Base-by-base conservation (phyloP, 2,797 vertebrate genomes). In the Perodicticus potto region DNA sequence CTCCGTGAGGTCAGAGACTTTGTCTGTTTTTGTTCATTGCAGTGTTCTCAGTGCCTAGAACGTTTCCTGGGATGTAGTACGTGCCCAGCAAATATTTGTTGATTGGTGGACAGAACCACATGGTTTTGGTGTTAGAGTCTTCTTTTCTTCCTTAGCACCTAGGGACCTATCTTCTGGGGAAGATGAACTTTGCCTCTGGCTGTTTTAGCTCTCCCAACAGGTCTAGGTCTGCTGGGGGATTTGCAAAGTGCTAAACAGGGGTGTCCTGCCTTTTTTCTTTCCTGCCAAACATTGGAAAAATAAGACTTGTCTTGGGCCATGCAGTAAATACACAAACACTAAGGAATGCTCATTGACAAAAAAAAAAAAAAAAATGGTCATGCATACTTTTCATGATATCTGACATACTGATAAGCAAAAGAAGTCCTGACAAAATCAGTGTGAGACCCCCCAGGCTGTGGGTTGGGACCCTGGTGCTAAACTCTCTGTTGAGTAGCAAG, bases 171-270 rank as follows among this genome's bases (percentile, higher is more conserved):
- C 59, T 91, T 93, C 76, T 83, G 87, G 43, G 43, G 89, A 67
- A 55, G 86, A 8, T 43, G 55, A 82, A 37, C 57, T 65, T 96
- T 59, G 69, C 74, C 84, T 76, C 40, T 25, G 27, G 37, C n/a
- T 91, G 25, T 69, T 69, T 90, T 65, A 81, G 20, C 16, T 55
- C 80, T 83, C 29, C 23, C 61, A 94, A 9, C 3, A 83, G 82
- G 69, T 95, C 8, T 32, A 83, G 57, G 63, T 91, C 27, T 86
- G 13, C 76, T 70, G 6, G 82, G 89, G 73, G 63, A 93, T 67
- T 27, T 86, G 81, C 49, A 57, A 94, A 82, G 8, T 45, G 40
- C 22, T 82, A 7, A 63, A 32, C 49, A 53, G 49, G 49, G 14
- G 49, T 16, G 14, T 53, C 49, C 14, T 53, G 49, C 49, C 49